phyloP scores from a whole-genome alignment of 2,797 vertebrate species.

The Tokudaia muenninki region DNA sequence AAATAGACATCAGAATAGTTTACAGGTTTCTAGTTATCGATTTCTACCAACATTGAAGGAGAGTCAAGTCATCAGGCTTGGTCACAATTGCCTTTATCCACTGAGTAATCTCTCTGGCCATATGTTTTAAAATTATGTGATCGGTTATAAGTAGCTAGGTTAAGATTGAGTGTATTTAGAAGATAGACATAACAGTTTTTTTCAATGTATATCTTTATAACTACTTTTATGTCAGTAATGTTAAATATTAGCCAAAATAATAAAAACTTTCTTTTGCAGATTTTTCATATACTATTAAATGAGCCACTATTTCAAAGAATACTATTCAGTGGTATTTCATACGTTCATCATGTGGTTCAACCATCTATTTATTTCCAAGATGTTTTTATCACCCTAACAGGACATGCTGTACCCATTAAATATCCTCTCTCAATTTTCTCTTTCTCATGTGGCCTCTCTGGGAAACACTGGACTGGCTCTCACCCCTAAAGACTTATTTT shows the following conservation, averaged over 20 bases:
- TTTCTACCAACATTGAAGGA: slow-evolving; percentile 32
- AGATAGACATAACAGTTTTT: neutral
- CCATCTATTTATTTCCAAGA: neutral
- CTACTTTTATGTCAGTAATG: neutral
- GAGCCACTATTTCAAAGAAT: neutral
- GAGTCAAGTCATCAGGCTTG: neutral
- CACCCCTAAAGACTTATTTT: neutral
- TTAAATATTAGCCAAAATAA: slow-evolving; percentile 43
- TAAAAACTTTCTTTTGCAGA: neutral
- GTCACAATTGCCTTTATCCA: too few relatives aligned
- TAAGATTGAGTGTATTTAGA: neutral
- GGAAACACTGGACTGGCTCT: neutral
- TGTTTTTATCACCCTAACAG: neutral
- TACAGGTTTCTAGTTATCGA: neutral
- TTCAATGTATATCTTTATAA: neutral
- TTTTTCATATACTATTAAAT: slow-evolving; percentile 16
- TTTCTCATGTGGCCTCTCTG: neutral
- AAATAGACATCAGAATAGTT: neutral
- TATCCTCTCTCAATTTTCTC: neutral
- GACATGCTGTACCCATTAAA: neutral
- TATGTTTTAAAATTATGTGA: neutral
- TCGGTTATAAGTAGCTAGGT: neutral
- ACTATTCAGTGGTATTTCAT: neutral
- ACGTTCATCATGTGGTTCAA: neutral
- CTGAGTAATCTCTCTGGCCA: neutral